Evolutionary conservation across 1,140 invertebrate genomes (phyloP).

Genomic region (Bathynomus jamesi): DNA sequence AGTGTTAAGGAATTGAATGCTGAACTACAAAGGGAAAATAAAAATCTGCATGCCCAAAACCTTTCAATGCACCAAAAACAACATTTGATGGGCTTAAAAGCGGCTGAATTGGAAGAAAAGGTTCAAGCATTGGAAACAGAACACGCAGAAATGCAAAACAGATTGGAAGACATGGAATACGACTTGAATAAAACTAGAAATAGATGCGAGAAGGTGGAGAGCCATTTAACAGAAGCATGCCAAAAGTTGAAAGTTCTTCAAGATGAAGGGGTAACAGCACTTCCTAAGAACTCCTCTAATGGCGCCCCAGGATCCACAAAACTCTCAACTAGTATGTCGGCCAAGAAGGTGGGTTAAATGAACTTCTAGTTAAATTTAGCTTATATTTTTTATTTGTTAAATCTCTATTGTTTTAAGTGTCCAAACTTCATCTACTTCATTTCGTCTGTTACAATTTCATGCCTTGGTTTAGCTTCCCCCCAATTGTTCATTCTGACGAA

Average conservation of each 20-base stretch:
- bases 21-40: constrained; percentile 83
- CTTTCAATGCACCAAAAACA: constrained; percentile 89
- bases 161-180: constrained; percentile 91
- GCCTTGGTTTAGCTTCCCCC: too few relatives aligned
- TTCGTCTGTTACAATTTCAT: too few relatives aligned
- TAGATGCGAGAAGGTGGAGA: constrained; percentile 69
- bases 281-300: not conserved
- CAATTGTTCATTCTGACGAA: too few relatives aligned
- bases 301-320: not conserved
- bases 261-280: not conserved
- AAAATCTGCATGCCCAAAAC: constrained; percentile 81
- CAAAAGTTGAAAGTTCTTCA: constrained; percentile 30
- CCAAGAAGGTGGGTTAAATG: not conserved
- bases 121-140: constrained; percentile 86
- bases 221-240: constrained; percentile 37
- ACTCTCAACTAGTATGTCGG: not conserved
- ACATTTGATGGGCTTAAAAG: constrained; percentile 77
- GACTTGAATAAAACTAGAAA: constrained; percentile 80
- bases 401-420: too few relatives aligned
- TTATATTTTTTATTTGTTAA: too few relatives aligned
- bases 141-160: constrained; percentile 87
- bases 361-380: too few relatives aligned
- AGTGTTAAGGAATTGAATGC: constrained; percentile 69
- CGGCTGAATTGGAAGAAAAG: constrained; percentile 83
- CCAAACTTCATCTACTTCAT: too few relatives aligned